Percentiles rank a stretch among this genome's conserved stretches.
phyloP scores from a whole-genome alignment of 1,140 invertebrate genomes.

The Trichonephila inaurata region DNA sequence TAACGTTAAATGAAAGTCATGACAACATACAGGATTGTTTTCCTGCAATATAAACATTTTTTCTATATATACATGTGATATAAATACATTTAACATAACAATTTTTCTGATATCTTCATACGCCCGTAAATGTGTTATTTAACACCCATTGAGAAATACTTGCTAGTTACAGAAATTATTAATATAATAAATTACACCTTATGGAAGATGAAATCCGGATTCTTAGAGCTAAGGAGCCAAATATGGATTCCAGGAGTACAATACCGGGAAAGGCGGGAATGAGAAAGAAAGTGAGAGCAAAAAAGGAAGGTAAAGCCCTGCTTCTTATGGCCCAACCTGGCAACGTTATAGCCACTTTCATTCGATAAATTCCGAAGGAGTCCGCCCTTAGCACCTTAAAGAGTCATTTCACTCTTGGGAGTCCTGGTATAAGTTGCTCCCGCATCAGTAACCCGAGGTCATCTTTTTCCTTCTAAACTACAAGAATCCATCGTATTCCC shows the following conservation, averaged over 20 bases:
- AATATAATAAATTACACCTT: too few relatives aligned
- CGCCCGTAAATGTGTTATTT: too few relatives aligned
- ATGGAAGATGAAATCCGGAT: not conserved
- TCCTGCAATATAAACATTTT: too few relatives aligned
- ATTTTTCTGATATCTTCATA: too few relatives aligned
- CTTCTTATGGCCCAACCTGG: conserved; percentile 70
- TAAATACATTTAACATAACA: too few relatives aligned
- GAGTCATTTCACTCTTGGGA: conserved; percentile 71
- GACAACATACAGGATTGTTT: too few relatives aligned
- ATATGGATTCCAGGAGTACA: not conserved
- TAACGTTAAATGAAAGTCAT: too few relatives aligned
- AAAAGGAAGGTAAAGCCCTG: not conserved
- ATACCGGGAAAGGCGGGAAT: conserved; percentile 15
- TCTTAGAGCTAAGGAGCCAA: conserved; percentile 37
- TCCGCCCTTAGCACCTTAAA: conserved; percentile 69
- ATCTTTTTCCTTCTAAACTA: conserved; percentile 61
- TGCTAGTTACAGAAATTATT: too few relatives aligned
- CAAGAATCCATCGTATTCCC: conserved; percentile 65
- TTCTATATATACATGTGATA: too few relatives aligned
- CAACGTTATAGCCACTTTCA: conserved; percentile 73
- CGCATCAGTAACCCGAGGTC: conserved; percentile 12
- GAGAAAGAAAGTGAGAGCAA: conserved; percentile 48
- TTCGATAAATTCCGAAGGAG: conserved; percentile 71
- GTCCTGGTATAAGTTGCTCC: conserved; percentile 49
- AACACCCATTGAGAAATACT: too few relatives aligned